phyloP scores from a whole-genome alignment of 2,888 invertebrate species.

The Stratiomys singularior region DNA sequence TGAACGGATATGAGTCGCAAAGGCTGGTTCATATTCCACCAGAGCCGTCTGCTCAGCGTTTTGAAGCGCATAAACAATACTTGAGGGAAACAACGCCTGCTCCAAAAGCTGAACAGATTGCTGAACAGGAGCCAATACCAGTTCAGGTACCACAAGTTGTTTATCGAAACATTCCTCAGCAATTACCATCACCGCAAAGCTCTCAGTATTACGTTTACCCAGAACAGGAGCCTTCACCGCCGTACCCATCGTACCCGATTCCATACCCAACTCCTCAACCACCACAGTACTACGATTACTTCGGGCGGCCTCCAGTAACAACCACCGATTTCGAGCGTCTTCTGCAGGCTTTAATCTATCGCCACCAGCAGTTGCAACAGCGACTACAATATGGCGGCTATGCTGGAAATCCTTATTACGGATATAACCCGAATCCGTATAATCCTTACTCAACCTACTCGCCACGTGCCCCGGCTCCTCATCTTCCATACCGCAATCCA shows the following conservation, averaged over 20 bases:
- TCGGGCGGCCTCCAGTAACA: conserved; percentile 77
- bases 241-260: conserved; percentile 50
- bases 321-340: conserved; percentile 76
- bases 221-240: conserved; percentile 61
- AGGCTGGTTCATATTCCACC: conserved; percentile 63
- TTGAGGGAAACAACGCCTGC: conserved; percentile 56
- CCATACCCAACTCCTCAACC: conserved; percentile 56
- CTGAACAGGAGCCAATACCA: conserved; percentile 49
- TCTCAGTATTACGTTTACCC: conserved; percentile 52
- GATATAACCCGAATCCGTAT: conserved; percentile 47
- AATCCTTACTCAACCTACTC: conserved; percentile 2
- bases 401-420: conserved; percentile 41
- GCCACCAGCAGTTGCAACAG: conserved; percentile 73
- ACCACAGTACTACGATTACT: conserved; percentile 69
- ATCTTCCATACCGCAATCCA: conserved; percentile 45
- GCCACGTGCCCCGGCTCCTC: conserved; percentile 50
- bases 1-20: conserved; percentile 23
- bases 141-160: conserved; percentile 48
- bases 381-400: conserved; percentile 55
- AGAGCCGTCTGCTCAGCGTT: conserved; percentile 4
- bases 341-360: conserved; percentile 72
- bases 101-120: conserved; percentile 40
- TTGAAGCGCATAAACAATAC: conserved; percentile 55
- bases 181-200: background rate
- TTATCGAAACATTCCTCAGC: conserved; percentile 39